Evolutionary conservation across 2,797 vertebrate species (phyloP).

Genomic region (Yasuhikotakia modesta): DNA sequence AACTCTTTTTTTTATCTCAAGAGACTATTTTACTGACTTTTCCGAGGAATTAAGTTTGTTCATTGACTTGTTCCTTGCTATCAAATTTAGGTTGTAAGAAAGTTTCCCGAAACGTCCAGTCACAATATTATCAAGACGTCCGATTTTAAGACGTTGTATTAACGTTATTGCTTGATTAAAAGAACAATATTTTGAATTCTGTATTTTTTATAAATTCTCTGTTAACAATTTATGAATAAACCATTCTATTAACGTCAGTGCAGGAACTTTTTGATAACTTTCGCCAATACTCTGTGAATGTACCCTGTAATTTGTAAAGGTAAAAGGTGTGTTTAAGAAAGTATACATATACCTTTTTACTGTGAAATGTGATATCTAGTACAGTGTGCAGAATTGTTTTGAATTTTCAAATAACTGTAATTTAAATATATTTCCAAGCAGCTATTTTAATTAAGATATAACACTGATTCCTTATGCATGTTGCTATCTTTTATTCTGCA

Average conservation of each 20-base stretch:
- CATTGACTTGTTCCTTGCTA: not conserved
- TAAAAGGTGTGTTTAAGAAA: not conserved
- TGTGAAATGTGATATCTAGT: not conserved
- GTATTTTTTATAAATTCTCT: too few relatives aligned
- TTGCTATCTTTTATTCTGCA: not conserved
- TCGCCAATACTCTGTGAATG: too few relatives aligned
- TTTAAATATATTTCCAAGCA: not conserved
- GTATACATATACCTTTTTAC: not conserved
- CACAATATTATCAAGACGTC: too few relatives aligned
- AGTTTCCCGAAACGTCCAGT: too few relatives aligned
- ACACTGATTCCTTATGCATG: not conserved
- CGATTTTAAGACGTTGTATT: too few relatives aligned
- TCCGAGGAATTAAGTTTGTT: not conserved
- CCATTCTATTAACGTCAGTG: too few relatives aligned
- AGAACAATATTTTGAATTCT: too few relatives aligned
- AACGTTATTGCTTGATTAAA: too few relatives aligned
- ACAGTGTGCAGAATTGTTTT: not conserved
- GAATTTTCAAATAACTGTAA: not conserved
- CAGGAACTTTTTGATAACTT: too few relatives aligned
- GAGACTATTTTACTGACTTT: not conserved
- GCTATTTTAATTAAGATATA: not conserved
- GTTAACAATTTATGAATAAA: too few relatives aligned
- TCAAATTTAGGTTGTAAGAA: too few relatives aligned
- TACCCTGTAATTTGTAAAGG: not conserved
- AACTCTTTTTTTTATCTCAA: constrained; percentile 57